Percentiles rank a stretch among this genome's conserved stretches.
These are phyloP conservation scores for Mustela nigripes DNA, from an alignment of 2,113 vertebrate species.

Conservation along the genomic window DNA sequence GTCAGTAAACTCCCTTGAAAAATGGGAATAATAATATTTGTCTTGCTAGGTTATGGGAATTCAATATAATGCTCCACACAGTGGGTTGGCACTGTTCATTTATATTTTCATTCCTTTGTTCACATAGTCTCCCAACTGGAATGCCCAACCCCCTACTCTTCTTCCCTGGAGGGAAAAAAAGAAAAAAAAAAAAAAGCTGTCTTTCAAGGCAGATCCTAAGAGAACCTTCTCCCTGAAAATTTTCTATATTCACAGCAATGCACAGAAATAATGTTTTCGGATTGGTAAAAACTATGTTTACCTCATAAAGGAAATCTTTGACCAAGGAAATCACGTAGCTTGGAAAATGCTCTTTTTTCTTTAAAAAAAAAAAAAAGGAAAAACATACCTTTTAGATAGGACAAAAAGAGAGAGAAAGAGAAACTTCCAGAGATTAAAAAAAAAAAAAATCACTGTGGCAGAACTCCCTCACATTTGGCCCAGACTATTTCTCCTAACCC, in stretches of 20 bases:
- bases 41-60: neutral
- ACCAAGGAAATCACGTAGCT: neutral
- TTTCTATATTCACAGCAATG: neutral
- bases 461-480: neutral
- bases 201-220: neutral
- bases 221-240: neutral
- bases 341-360: neutral
- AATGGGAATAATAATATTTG: neutral
- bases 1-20: constrained; percentile 36
- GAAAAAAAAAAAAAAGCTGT: neutral
- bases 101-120: neutral
- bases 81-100: neutral
- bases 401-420: neutral
- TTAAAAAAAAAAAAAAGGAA: neutral
- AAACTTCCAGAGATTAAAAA: neutral
- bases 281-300: neutral
- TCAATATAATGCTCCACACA: neutral
- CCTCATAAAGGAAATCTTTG: neutral
- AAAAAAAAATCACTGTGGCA: neutral
- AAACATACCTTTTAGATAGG: neutral
- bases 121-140: neutral
- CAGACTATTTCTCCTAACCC: neutral
- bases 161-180: neutral
- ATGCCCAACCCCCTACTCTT: neutral
- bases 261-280: neutral